Evolutionary conservation across 2,888 invertebrate genomes (phyloP).

Genomic region (Lacanobia oleracea): DNA sequence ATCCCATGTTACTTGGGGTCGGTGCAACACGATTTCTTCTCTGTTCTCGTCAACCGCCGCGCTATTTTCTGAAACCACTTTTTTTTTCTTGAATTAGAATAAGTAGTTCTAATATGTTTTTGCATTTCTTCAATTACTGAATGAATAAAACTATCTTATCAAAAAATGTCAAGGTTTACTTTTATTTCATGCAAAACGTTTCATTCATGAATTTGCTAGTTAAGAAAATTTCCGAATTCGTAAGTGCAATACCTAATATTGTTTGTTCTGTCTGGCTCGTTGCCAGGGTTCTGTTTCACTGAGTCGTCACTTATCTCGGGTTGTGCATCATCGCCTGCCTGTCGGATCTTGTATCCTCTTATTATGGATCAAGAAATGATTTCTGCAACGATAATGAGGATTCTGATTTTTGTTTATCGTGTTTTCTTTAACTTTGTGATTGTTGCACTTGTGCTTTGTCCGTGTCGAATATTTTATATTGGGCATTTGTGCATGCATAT

Average conservation of each 20-base stretch:
- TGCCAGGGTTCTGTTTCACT: constrained; percentile 22
- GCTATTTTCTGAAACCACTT: background rate
- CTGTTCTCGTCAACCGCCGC: background rate
- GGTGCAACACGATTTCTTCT: background rate
- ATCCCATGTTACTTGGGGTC: background rate
- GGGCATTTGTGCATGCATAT: background rate
- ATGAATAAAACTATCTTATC: constrained; percentile 45
- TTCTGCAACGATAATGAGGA: background rate
- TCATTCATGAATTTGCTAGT: constrained; percentile 43
- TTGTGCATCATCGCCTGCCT: constrained; percentile 30
- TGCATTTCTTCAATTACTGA: constrained; percentile 10
- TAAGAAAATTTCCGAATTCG: constrained; percentile 7
- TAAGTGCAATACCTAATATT: constrained; percentile 16
- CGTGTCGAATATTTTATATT: too few species aligned
- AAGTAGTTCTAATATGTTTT: background rate
- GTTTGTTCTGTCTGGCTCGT: constrained; percentile 14
- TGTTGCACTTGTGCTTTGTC: too few species aligned
- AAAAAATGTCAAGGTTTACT: constrained; percentile 45
- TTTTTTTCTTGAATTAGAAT: background rate
- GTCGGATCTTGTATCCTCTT: constrained; percentile 16
- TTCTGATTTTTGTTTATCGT: background rate
- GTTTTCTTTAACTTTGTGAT: background rate
- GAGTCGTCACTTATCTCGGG: constrained; percentile 24
- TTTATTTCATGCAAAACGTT: constrained; percentile 28
- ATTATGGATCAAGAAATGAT: constrained; percentile 2